Base-by-base conservation (phyloP, 2,113 vertebrate genomes). In the Callithrix jacchus region DNA sequence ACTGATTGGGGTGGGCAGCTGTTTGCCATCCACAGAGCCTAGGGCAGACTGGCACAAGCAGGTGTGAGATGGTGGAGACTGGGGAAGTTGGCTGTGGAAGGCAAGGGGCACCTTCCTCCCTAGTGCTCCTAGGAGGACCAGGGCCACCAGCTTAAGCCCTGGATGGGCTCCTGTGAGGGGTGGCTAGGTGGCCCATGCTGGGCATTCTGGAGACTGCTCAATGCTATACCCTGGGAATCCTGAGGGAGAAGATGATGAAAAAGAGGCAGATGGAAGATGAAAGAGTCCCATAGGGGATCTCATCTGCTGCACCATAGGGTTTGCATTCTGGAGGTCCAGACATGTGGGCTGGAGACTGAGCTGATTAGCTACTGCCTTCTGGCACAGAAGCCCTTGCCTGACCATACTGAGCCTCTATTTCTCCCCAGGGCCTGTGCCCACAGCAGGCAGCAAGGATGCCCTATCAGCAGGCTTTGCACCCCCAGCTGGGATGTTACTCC, bases 401-500 rank as follows among this genome's bases (percentile, higher is more conserved):
- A 18, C 0, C 0, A 5, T 25, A 0, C 64, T 61, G 23, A 95
- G 30, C 85, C 54, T 54, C 56, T 84, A 13, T 97, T 86, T 93
- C 90, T 92, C 54, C 27, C 49, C 93, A 99, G 98, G 97, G 96
- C 49, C 71, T 87, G 0, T 98, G 98, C n/a, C 98, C 96, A 0
- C 98, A 93, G 70, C 91, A 84, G 37, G 54, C 93, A n/a, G 54
- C 96, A 3, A 95, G 98, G 96, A 97, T 98, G 70, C 98, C 90
- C 0, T 98, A 96, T 7, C 98, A 98, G 84, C 98, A 98, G 61
- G 42, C 97, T 8, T 56, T 94, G 68, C 95, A 95, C 74, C 97
- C 98, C 21, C 94, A 97, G 58, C 84, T 98, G 17, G 96, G 98
- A 16, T 98, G 97, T 91, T 98, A 97, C 49, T 92, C 98, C 7